Conservation (phyloP, 30 jellyfish, hydroid and myxozoan genomes). For the Aurelia aurita complex sp. Pacific region DNA sequence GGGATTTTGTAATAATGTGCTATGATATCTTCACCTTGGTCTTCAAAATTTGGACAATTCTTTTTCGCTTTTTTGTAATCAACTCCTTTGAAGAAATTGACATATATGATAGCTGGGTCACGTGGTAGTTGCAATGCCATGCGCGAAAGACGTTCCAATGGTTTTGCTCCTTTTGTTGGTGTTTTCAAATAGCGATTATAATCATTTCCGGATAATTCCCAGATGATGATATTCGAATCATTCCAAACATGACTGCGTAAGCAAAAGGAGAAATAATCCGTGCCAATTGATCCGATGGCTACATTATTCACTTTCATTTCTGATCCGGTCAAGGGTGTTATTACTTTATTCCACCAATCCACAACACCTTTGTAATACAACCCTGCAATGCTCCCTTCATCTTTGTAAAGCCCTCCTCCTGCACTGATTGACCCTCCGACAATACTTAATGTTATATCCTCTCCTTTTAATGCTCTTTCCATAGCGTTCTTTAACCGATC, state of each 20-base stretch:
- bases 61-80: slow-evolving; percentile 81
- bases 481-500: slow-evolving; percentile 90
- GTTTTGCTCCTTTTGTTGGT: slow-evolving; percentile 98
- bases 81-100: slow-evolving; percentile 96
- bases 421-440: slow-evolving; percentile 99
- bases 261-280: slow-evolving; percentile 95
- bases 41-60: slow-evolving; percentile 96
- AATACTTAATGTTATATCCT: slow-evolving; percentile 84
- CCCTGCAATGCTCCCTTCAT: slow-evolving; percentile 94
- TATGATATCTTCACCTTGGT: slow-evolving; percentile 94
- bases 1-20: slow-evolving; percentile 97
- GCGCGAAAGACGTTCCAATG: slow-evolving; percentile 95
- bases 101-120: slow-evolving; percentile 86
- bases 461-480: slow-evolving; percentile 93
- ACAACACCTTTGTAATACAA: slow-evolving; percentile 93
- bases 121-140: slow-evolving; percentile 86
- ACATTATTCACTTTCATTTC: slow-evolving; percentile 90
- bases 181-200: slow-evolving; percentile 83
- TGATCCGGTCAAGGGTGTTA: slow-evolving; percentile 96
- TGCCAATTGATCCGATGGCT: slow-evolving; percentile 98
- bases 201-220: slow-evolving; percentile 99
- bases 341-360: slow-evolving; percentile 98
- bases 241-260: slow-evolving; percentile 79
- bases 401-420: slow-evolving; percentile 99
- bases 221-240: slow-evolving; percentile 75